phyloP scores from a whole-genome alignment of 1,140 invertebrate species.

The Chelonus insularis region DNA sequence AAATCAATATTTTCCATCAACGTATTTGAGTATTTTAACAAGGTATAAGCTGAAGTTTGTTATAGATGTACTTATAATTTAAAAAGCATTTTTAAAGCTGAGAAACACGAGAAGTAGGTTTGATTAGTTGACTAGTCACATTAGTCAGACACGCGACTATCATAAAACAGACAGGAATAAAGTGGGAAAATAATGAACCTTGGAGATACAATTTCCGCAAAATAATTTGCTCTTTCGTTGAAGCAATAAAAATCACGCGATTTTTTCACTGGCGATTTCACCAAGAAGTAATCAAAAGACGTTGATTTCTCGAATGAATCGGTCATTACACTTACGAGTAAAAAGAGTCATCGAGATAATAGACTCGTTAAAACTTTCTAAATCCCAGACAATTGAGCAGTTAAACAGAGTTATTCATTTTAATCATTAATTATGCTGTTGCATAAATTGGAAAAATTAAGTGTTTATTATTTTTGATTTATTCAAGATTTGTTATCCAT shows the following conservation, averaged over 20 bases:
- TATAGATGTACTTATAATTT: too few species aligned
- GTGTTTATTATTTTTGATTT: too few species aligned
- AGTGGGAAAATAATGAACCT: conserved; percentile 16
- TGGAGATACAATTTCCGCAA: conserved; percentile 14
- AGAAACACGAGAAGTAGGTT: not conserved
- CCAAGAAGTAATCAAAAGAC: not conserved
- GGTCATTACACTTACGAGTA: conserved; percentile 11
- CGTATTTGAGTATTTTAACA: not conserved
- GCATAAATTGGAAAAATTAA: too few species aligned
- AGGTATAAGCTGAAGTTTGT: too few species aligned
- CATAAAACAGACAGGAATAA: conserved; percentile 13
- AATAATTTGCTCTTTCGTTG: conserved; percentile 1
- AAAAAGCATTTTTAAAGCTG: not conserved
- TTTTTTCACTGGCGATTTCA: conserved; percentile 18
- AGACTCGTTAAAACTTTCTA: too few species aligned
- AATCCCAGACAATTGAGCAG: too few species aligned
- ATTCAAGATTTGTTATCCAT: too few species aligned
- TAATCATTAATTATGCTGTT: too few species aligned
- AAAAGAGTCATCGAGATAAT: too few species aligned
- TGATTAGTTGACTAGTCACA: not conserved
- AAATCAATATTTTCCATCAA: too few species aligned
- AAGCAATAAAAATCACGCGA: conserved; percentile 20
- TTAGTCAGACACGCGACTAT: conserved; percentile 11
- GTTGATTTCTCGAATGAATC: conserved; percentile 23
- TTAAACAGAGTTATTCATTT: too few species aligned